A percentile compares a stretch with the other conserved stretches of the same genome.
Conservation (phyloP, 2,113 vertebrate species). For the Puffinus mauretanicus region DNA sequence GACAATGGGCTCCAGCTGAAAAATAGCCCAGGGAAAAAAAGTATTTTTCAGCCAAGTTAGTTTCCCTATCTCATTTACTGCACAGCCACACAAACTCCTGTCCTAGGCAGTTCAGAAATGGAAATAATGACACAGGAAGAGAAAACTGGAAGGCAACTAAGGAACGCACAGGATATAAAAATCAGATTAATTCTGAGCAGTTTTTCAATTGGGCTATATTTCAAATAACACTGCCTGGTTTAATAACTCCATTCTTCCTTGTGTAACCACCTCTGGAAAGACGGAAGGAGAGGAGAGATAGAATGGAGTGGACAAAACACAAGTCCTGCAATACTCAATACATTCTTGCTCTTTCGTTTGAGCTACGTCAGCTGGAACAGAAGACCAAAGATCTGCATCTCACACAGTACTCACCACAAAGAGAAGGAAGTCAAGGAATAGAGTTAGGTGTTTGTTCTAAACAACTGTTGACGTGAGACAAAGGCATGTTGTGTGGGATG, state of each 20-base stretch:
- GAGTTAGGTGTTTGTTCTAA: background rate
- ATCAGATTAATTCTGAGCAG: background rate
- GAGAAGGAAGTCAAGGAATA: background rate
- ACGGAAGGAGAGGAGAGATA: background rate
- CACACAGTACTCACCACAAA: background rate
- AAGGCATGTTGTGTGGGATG: background rate
- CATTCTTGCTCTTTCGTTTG: background rate
- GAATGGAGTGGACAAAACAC: background rate
- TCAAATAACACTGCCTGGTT: background rate
- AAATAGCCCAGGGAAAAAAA: background rate
- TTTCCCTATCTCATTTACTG: background rate
- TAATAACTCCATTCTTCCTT: background rate
- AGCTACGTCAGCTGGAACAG: background rate
- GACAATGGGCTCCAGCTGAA: background rate
- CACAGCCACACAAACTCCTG: background rate
- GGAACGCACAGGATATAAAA: background rate
- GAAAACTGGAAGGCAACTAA: background rate
- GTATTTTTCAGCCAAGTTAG: background rate
- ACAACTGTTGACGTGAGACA: background rate
- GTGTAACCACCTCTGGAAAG: background rate
- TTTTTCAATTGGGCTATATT: background rate
- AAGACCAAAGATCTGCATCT: background rate
- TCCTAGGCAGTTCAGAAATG: background rate
- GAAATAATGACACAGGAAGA: background rate
- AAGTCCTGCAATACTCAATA: background rate